Base-by-base conservation (phyloP, 2,888 invertebrate species). In the Helicoverpa assulta region DNA sequence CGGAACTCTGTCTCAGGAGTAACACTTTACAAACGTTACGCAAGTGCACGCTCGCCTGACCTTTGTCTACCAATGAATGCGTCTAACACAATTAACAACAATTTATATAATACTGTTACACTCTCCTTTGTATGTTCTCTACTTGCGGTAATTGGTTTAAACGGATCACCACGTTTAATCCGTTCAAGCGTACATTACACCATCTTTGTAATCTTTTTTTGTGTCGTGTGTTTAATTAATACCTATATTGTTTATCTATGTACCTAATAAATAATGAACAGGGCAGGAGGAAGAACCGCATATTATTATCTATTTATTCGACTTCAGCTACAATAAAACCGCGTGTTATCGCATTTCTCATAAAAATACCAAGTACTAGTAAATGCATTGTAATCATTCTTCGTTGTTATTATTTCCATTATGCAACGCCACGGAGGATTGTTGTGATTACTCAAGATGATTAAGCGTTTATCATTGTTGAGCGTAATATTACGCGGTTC, bases 31-130 rank as follows among this genome's bases (percentile, higher is more conserved):
- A 76, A 85, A 78, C 78, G 82, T 92, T 91, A 89, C 86, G 86
- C 86, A 83, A 83, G 67, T 64, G 61, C 70, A 71, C 68, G 72
- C 70, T 74, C 71, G 70, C 67, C 85, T 89, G 89, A 91, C 91
- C 91, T 92, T 91, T 91, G 89, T 87, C 81, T 85, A 78, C 65
- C 68, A 65, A 73, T 77, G 80, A 77, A 80, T 80, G 67, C 67
- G 60, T 72, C 70, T 75, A 71, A 76, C 71, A 77, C 74, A 73
- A 79, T 77, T 77, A 78, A 77, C 79, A 76, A 77, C 74, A 73
- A 79, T 77, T 77, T 80, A 77, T 80, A 76, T 79, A 80, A 80
- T 76, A 80, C 69, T 67, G 73, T 73, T 76, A 81, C 68, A 77
- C 65, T 75, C 69, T 75, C 72, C 70, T 76, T 78, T 82, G 75